These are phyloP conservation scores for Octonoba sinensis DNA, from an alignment of 2,888 invertebrate species.

Conservation along the genomic window DNA sequence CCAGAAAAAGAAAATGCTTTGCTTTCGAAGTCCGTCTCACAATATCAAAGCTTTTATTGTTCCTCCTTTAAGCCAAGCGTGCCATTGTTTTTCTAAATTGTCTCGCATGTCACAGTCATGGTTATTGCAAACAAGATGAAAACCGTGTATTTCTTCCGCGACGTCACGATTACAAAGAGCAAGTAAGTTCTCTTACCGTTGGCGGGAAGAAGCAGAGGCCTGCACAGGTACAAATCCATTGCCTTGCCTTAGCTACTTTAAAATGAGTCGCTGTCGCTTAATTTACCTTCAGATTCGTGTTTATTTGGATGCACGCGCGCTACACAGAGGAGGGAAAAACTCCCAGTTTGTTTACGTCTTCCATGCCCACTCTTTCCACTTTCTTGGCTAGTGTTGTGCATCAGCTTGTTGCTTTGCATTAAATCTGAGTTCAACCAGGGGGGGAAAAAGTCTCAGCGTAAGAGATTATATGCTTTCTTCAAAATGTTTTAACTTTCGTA, in stretches of 20 bases:
- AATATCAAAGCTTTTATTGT: too few relatives aligned
- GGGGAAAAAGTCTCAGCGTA: too few relatives aligned
- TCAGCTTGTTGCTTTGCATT: neutral
- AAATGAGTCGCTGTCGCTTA: constrained; percentile 12
- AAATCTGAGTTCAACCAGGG: too few relatives aligned
- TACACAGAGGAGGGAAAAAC: constrained; percentile 6
- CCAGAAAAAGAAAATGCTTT: too few relatives aligned
- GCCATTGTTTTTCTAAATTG: too few relatives aligned
- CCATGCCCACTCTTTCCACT: constrained; percentile 28
- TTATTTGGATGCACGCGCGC: constrained; percentile 41
- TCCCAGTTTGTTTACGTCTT: constrained; percentile 26
- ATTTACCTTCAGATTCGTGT: constrained; percentile 42
- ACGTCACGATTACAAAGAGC: neutral
- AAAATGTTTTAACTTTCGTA: too few relatives aligned
- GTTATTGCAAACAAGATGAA: neutral
- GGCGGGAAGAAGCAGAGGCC: constrained; percentile 41
- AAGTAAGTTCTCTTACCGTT: constrained; percentile 11
- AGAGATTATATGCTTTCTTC: too few relatives aligned
- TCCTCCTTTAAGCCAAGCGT: too few relatives aligned
- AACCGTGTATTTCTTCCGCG: neutral
- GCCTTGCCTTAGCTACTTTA: neutral
- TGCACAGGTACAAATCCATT: constrained; percentile 57
- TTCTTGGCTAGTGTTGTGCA: neutral
- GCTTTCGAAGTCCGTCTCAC: too few relatives aligned
- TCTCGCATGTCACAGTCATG: too few relatives aligned